Evolutionary conservation across 2,797 vertebrate species (phyloP).

Genomic region (Tapera naevia): DNA sequence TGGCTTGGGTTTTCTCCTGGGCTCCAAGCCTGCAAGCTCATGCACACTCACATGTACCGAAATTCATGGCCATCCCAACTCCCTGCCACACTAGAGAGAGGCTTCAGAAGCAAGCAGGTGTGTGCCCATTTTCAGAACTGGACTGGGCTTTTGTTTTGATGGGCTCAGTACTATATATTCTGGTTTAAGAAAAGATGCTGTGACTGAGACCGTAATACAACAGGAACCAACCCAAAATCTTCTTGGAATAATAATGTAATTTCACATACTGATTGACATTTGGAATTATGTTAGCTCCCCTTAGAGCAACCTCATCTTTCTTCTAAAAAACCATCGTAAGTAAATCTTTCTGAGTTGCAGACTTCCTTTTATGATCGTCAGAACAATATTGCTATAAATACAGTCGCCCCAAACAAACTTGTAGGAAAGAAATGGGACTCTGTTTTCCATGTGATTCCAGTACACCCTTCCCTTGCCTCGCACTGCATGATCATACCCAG

Average conservation of each 20-base stretch:
- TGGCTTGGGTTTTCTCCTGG: neutral
- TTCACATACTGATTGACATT: neutral
- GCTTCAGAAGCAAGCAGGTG: neutral
- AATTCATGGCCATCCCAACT: neutral
- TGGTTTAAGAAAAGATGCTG: neutral
- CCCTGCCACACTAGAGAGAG: neutral
- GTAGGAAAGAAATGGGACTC: neutral
- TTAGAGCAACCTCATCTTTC: neutral
- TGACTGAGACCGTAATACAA: neutral
- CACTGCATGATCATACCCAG: neutral
- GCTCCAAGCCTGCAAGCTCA: neutral
- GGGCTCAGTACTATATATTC: neutral
- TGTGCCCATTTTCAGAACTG: neutral
- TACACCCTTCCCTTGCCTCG: neutral
- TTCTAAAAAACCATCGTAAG: neutral
- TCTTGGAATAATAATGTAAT: neutral
- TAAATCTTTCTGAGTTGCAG: neutral
- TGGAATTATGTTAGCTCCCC: neutral
- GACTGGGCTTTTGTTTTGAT: neutral
- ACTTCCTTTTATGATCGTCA: neutral
- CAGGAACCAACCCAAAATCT: neutral
- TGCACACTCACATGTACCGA: rapidly evolving
- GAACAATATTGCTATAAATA: neutral
- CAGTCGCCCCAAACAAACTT: neutral
- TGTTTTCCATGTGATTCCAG: neutral